Evolutionary conservation across 2,113 vertebrate species (phyloP).

Genomic region (Zosterops pallidus): DNA sequence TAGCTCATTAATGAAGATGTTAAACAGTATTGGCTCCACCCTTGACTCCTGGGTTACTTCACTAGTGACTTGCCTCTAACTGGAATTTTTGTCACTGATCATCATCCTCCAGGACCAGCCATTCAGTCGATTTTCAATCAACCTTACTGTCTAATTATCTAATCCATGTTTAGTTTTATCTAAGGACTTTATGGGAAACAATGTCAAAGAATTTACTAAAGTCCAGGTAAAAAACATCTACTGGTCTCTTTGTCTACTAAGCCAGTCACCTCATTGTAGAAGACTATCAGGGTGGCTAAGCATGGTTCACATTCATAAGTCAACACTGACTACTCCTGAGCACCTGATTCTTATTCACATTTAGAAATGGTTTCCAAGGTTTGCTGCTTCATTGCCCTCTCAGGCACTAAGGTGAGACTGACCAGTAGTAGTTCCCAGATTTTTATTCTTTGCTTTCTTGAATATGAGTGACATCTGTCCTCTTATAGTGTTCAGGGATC

Average conservation of each 20-base stretch:
- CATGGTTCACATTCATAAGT: background rate
- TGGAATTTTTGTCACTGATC: background rate
- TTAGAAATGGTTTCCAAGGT: background rate
- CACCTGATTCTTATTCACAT: background rate
- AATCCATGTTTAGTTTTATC: background rate
- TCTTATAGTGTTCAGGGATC: background rate
- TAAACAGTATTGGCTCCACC: background rate
- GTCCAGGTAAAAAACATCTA: background rate
- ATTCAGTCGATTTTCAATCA: background rate
- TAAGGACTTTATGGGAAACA: background rate
- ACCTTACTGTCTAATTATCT: background rate
- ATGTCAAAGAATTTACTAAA: background rate
- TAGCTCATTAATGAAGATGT: background rate
- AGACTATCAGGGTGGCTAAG: background rate
- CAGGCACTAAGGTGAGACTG: background rate
- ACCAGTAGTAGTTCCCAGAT: background rate
- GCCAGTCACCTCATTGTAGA: background rate
- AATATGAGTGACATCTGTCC: background rate
- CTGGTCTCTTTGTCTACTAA: background rate
- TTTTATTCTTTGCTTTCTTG: background rate
- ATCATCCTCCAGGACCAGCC: too few species aligned
- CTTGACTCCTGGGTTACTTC: background rate
- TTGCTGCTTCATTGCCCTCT: background rate
- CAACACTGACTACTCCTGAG: background rate
- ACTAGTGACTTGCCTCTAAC: background rate